Conservation (phyloP, 1,140 invertebrate genomes). For the Atta texana region DNA sequence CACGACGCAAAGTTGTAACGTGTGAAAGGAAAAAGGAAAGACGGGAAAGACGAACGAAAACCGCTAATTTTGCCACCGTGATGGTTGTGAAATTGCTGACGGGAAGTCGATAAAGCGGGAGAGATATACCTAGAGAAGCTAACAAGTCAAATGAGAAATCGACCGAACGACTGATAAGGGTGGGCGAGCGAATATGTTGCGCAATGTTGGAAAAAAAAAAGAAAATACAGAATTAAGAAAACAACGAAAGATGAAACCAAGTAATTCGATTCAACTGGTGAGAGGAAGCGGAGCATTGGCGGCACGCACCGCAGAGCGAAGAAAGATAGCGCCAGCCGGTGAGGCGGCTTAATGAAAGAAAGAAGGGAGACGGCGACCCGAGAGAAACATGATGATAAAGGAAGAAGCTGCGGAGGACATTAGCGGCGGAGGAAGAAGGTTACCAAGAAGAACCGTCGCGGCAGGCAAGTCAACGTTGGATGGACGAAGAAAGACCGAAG, state of each 20-base stretch:
- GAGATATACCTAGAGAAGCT: slow-evolving; percentile 46
- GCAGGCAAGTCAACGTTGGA: slow-evolving; percentile 37
- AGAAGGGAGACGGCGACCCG: slow-evolving; percentile 39
- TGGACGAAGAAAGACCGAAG: slow-evolving; percentile 69
- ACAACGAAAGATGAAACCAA: slow-evolving; percentile 2
- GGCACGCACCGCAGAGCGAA: slow-evolving; percentile 49
- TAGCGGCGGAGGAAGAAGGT: slow-evolving; percentile 63
- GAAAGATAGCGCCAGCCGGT: slow-evolving; percentile 54
- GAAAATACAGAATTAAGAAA: slow-evolving; percentile 14
- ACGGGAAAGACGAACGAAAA: slow-evolving; percentile 50
- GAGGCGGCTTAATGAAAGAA: slow-evolving; percentile 68
- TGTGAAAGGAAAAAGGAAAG: slow-evolving; percentile 60
- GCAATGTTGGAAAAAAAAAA: not conserved
- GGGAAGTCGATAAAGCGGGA: slow-evolving; percentile 54
- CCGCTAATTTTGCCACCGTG: slow-evolving; percentile 54
- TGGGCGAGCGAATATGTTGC: slow-evolving; percentile 14
- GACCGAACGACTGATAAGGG: slow-evolving; percentile 28
- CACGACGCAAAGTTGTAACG: slow-evolving; percentile 52
- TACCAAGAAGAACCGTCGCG: slow-evolving; percentile 58
- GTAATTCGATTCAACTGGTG: slow-evolving; percentile 39
- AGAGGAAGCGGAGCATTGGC: slow-evolving; percentile 10
- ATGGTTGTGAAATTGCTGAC: slow-evolving; percentile 55
- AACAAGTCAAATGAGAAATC: slow-evolving; percentile 37
- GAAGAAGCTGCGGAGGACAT: slow-evolving; percentile 63
- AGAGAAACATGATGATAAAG: slow-evolving; percentile 55